phyloP scores from a whole-genome alignment of 2,888 invertebrate species.

The Phoronis australis region DNA sequence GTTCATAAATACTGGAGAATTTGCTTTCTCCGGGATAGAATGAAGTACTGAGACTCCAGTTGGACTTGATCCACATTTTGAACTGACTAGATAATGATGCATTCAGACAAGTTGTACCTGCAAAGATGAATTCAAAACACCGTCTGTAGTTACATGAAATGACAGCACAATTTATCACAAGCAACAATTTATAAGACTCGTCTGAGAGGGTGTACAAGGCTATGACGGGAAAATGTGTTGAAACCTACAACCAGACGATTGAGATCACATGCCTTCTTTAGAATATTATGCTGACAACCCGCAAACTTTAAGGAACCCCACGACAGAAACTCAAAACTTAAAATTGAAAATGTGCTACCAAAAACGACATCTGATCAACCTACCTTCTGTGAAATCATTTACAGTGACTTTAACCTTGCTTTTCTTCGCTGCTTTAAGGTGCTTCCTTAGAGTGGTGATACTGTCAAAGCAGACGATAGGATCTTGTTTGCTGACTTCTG shows the following conservation, averaged over 20 bases:
- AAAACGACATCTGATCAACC: no score
- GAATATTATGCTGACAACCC: no score
- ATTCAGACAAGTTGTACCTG: slow-evolving; percentile 43
- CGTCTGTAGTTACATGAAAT: no score
- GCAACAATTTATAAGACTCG: no score
- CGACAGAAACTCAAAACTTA: no score
- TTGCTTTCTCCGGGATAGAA: slow-evolving; percentile 46
- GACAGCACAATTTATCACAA: no score
- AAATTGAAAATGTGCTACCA: no score
- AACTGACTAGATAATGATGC: slow-evolving; percentile 35
- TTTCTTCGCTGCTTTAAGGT: slow-evolving; percentile 26
- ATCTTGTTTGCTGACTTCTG: slow-evolving; percentile 20
- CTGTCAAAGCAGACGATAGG: slow-evolving; percentile 48
- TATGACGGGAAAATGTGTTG: no score
- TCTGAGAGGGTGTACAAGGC: no score
- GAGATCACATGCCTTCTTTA: no score
- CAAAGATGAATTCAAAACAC: slow-evolving; percentile 3
- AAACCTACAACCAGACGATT: no score
- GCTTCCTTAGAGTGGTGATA: slow-evolving; percentile 31
- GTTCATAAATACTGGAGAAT: slow-evolving; percentile 28
- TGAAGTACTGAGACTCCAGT: slow-evolving; percentile 48
- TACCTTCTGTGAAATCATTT: slow-evolving; percentile 36
- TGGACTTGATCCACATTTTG: slow-evolving; percentile 28
- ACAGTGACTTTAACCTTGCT: slow-evolving; percentile 28
- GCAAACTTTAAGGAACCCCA: no score